A percentile compares a stretch with the other conserved stretches of the same genome.
Evolutionary conservation across 2,888 invertebrate species (phyloP).

Genomic region (Ptychoptera contaminata): DNA sequence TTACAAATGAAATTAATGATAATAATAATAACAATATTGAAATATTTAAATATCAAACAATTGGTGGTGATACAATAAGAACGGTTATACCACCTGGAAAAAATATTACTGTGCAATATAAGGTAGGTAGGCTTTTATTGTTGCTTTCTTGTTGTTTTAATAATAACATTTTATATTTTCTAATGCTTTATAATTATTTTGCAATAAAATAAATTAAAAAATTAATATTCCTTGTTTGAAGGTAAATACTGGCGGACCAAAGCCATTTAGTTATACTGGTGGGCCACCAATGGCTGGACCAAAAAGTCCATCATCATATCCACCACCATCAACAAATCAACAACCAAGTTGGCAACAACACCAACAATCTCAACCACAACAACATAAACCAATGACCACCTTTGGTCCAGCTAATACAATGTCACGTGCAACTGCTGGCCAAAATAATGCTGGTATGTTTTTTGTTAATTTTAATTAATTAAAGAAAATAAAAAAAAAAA

Average conservation of each 20-base stretch:
- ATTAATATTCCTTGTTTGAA: constrained; percentile 13
- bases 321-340: constrained; percentile 17
- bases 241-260: constrained; percentile 24
- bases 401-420: constrained; percentile 25
- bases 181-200: too few species aligned
- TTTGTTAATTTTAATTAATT: background rate
- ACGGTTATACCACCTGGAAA: constrained; percentile 31
- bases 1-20: background rate
- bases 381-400: constrained; percentile 8
- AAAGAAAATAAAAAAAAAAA: constrained; percentile 1
- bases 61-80: constrained; percentile 29
- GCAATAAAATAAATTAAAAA: background rate
- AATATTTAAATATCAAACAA: constrained; percentile 28
- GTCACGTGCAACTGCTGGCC: constrained; percentile 21
- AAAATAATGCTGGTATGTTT: constrained; percentile 28
- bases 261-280: constrained; percentile 22
- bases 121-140: background rate
- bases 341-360: constrained; percentile 10
- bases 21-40: constrained; percentile 12
- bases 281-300: constrained; percentile 13
- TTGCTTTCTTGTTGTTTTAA: too few species aligned
- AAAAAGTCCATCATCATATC: constrained; percentile 20
- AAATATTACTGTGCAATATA: constrained; percentile 15
- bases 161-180: too few species aligned
- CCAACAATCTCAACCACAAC: constrained; percentile 4